Conservation (phyloP, 2,888 invertebrate species). For the Automeris io region DNA sequence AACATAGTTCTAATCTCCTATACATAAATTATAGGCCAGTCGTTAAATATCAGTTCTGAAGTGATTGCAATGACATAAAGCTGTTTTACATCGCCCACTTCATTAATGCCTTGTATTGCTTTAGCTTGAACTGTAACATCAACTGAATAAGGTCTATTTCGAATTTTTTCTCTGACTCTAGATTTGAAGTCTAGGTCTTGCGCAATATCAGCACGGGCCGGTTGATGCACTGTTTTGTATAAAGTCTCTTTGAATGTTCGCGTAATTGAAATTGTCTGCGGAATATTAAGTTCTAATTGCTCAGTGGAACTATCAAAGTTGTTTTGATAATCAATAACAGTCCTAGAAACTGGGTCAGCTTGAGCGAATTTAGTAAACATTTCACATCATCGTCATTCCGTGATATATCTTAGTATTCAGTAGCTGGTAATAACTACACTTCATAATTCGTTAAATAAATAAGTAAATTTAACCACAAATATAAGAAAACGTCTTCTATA, state of each 20-base stretch:
- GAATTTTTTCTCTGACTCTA: conserved; percentile 12
- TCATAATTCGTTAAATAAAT: too few relatives aligned
- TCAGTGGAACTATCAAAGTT: not conserved
- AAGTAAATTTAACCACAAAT: too few relatives aligned
- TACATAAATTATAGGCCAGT: conserved; percentile 59
- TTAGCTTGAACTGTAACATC: conserved; percentile 22
- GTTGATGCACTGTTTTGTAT: conserved; percentile 35
- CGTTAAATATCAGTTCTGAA: conserved; percentile 67
- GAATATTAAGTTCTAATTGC: conserved; percentile 21
- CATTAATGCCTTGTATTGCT: conserved; percentile 20
- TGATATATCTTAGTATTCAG: too few relatives aligned
- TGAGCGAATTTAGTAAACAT: too few relatives aligned
- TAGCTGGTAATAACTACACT: too few relatives aligned
- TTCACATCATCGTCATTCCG: too few relatives aligned
- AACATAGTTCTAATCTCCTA: conserved; percentile 60
- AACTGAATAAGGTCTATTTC: conserved; percentile 28
- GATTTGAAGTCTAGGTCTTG: conserved; percentile 33
- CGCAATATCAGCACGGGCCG: conserved; percentile 52
- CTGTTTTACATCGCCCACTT: conserved; percentile 42
- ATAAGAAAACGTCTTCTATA: too few relatives aligned
- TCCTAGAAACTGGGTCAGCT: not conserved
- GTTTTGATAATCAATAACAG: not conserved
- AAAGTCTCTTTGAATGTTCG: conserved; percentile 25
- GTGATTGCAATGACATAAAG: conserved; percentile 62
- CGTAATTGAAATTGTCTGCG: conserved; percentile 30